Evolutionary conservation across 2,888 invertebrate species (phyloP), one percentile per base, ranked within the genome.

Genomic region (Epiblema foenella): DNA sequence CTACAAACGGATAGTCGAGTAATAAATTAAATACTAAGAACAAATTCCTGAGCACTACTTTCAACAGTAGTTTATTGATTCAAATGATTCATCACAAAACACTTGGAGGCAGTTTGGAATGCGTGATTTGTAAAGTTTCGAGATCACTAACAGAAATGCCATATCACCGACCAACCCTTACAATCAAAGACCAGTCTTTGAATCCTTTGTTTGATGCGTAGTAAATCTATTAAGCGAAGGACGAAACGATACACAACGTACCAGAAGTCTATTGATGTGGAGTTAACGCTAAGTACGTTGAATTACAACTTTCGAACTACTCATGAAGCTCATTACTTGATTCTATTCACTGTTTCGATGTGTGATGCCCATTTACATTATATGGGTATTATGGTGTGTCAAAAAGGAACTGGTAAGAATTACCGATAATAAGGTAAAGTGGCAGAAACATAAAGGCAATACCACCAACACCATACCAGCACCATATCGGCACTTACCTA

Each of bases 81-180:
- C 2, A 24, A n/a, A n/a, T n/a, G n/a, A n/a, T n/a, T n/a, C n/a
- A n/a, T n/a, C n/a, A n/a, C n/a, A n/a, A n/a, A n/a, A n/a, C n/a
- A 33, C 33, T 56, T 46, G 20, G n/a, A 49, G 63, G 24, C 33
- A 57, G 12, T 58, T 42, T 10, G 54, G 59, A 70, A 70, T 65
- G 70, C 54, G 54, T 29, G 59, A 65, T 70, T 70, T 54, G 65
- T 39, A 24, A 70, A 70, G 70, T 70, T 69, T 60, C 29, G 65
- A 54, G 52, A 65, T 51, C 46, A 60, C 42, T 42, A 65, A 59
- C 33, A 37, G 66, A 33, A 64, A 69, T 64, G 24, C 52, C 69
- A 52, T 52, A 52, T 58, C 58, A 18, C n/a, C 56, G 54, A 18
- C 60, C 42, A 46, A 60, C 54, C 42, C 54, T 68, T 60, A 60